These are phyloP conservation scores for Epizoanthus rinbou DNA, from an alignment of 92 coral and sea anemone genomes.

Conservation along the genomic window DNA sequence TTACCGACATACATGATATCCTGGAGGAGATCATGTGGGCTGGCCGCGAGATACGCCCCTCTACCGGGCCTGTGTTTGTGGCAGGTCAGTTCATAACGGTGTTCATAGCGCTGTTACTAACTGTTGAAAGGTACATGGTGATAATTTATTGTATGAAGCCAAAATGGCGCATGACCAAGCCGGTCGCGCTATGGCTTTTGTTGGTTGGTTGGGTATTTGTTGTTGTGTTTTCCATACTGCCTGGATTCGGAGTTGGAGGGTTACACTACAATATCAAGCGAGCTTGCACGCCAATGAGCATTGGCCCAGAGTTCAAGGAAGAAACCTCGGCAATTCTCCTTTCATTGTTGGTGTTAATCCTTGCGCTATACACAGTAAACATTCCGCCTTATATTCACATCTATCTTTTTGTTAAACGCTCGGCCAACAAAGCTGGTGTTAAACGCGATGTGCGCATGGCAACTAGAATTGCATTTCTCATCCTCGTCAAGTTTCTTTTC, in stretches of 20 bases:
- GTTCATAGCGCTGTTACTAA: constrained; percentile 59
- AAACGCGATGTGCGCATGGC: constrained; percentile 71
- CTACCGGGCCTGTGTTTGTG: constrained; percentile 78
- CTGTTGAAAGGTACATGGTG: constrained; percentile 72
- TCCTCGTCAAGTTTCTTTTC: constrained; percentile 72
- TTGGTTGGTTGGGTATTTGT: constrained; percentile 64
- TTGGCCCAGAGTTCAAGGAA: constrained; percentile 56
- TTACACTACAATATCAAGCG: constrained; percentile 76
- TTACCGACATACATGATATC: constrained; percentile 51
- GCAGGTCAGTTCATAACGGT: constrained; percentile 76
- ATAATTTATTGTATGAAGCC: constrained; percentile 71
- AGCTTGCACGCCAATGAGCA: constrained; percentile 80
- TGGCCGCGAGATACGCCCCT: constrained; percentile 71
- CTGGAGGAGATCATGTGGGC: constrained; percentile 84
- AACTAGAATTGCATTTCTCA: constrained; percentile 62
- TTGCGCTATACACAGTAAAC: constrained; percentile 55
- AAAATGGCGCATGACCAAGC: constrained; percentile 51
- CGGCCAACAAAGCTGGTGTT: constrained; percentile 59
- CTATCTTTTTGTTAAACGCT: constrained; percentile 65
- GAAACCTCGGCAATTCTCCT: constrained; percentile 66
- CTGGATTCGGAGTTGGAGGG: constrained; percentile 80
- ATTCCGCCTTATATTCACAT: constrained; percentile 66
- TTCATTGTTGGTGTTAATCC: constrained; percentile 52
- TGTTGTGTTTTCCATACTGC: constrained; percentile 59
- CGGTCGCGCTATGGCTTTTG: constrained; percentile 51